Conservation (phyloP, 2,113 vertebrate genomes). For the Pao palembangensis region DNA sequence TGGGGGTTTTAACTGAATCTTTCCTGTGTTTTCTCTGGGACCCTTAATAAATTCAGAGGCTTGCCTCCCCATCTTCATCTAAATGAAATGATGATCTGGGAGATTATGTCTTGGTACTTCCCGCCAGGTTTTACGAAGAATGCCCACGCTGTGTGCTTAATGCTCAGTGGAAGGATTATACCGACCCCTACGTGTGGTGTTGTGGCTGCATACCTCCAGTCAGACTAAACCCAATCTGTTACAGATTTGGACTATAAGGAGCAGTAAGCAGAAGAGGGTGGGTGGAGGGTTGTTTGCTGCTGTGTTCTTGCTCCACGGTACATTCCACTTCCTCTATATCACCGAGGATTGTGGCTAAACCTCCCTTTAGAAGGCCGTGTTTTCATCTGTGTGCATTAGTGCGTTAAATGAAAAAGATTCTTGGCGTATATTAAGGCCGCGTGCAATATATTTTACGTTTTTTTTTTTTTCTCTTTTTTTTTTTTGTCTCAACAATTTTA, state of each 20-base stretch:
- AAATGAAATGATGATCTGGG: conserved; percentile 58
- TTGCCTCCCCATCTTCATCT: conserved; percentile 4
- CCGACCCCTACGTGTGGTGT: conserved; percentile 69
- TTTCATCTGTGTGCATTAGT: conserved; percentile 52
- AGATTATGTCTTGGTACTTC: conserved; percentile 73
- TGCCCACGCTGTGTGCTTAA: conserved; percentile 70
- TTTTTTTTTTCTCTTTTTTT: conserved; percentile 1
- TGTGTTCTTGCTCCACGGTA: conserved; percentile 43
- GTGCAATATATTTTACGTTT: conserved; percentile 25
- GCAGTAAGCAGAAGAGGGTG: conserved; percentile 35
- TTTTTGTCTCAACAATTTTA: conserved; percentile 39
- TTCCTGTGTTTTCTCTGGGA: conserved; percentile 31
- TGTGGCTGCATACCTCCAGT: conserved; percentile 78
- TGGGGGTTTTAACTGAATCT: conserved; percentile 32
- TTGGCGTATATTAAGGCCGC: conserved; percentile 48
- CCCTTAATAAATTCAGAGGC: conserved; percentile 29
- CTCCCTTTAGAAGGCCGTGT: conserved; percentile 37
- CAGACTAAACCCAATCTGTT: conserved; percentile 78
- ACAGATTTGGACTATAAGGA: conserved; percentile 69
- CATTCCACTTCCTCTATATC: conserved; percentile 62
- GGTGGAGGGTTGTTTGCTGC: conserved; percentile 12
- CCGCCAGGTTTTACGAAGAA: conserved; percentile 68
- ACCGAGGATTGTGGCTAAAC: conserved; percentile 48
- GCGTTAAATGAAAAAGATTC: conserved; percentile 32
- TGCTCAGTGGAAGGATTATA: conserved; percentile 69